Evolutionary conservation across 2,888 invertebrate species (phyloP), one percentile per base, ranked within the genome.

Genomic region (Tryphoninae sp.): DNA sequence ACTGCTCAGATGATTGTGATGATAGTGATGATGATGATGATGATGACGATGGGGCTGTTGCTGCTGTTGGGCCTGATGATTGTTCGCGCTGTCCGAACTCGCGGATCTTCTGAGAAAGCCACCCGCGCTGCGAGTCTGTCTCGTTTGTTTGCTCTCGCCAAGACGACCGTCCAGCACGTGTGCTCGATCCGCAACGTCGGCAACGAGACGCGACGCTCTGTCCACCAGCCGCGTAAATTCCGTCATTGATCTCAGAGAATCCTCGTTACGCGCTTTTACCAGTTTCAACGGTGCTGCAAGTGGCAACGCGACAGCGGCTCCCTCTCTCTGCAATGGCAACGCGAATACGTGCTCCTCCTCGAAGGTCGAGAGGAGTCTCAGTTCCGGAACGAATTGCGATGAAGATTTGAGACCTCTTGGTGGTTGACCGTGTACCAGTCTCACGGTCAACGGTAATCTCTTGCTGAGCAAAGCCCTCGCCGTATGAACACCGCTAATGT

Each of bases 401-500:
- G 96, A 95, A 88, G 96, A 96, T 91, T 97, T 97, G 19, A 97
- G 92, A 0, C 97, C 96, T 90, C 96, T 94, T 0, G 98, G 98
- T 53, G 96, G 95, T 71, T 96, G 96, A 42, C 98, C 98, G 89
- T 98, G 97, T 3, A 98, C 98, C 88, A 98, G 93, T 89, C 98
- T 94, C 16, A 98, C 98, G 84, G 98, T 98, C 85, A 98, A 94
- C 40, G 98, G 98, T 93, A 98, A 94, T 85, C 98, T 94, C 92
- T 98, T 98, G 85, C 96, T 95, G 76, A 98, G 93, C 85, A 98
- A 93, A 88, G 97, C 98, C 89, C 96, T 95, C 16, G 98, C 97
- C 84, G 97, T 96, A 92, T 98, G 98, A 19, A 98, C 98, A 23
- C 98, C 98, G 90, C 97, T 97, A 84, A 98, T 98, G 92, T 97